These are phyloP conservation scores for Ibycter americanus DNA, from an alignment of 2,797 vertebrate species.

Conservation along the genomic window DNA sequence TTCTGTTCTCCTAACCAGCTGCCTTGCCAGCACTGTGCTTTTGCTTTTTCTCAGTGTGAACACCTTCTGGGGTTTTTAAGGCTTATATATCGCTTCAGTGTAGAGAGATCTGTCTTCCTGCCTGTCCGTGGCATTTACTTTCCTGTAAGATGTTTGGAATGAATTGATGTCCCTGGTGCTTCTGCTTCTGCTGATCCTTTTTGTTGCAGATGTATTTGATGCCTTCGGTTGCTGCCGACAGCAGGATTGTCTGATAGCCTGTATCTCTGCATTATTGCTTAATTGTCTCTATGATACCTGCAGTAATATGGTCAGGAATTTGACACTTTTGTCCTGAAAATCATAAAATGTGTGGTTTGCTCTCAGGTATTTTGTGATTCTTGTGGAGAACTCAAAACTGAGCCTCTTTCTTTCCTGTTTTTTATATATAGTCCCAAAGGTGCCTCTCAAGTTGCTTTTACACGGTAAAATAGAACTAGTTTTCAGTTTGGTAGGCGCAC, in stretches of 20 bases:
- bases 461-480: background rate
- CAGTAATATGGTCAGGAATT: background rate
- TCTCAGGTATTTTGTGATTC: background rate
- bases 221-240: background rate
- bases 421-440: background rate
- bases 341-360: background rate
- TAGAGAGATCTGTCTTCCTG: background rate
- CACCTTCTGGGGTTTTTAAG: background rate
- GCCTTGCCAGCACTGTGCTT: background rate
- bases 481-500: background rate
- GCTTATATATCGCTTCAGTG: background rate
- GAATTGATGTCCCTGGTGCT: background rate
- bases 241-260: background rate
- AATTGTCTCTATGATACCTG: background rate
- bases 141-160: background rate
- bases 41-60: background rate
- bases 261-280: background rate
- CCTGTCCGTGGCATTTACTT: background rate
- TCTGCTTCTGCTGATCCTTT: background rate
- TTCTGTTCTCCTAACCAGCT: background rate
- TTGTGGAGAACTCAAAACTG: background rate
- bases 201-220: background rate
- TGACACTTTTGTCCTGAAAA: background rate
- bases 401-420: background rate
- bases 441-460: background rate